Evolutionary conservation across 1,140 invertebrate species (phyloP).

Genomic region (Lucilia cuprina): DNA sequence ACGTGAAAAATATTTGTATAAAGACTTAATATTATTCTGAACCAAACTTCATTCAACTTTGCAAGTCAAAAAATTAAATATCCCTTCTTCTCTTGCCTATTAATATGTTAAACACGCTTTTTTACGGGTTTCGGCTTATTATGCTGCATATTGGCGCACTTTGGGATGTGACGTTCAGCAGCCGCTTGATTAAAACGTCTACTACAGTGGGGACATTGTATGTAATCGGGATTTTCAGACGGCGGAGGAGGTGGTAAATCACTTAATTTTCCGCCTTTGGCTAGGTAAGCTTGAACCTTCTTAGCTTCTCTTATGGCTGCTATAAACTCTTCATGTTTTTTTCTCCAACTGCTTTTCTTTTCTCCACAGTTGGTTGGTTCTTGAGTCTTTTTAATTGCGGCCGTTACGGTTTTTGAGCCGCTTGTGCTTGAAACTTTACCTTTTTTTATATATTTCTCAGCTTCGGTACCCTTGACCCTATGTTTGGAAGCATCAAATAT

Average conservation of each 20-base stretch:
- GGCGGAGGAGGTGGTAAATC: slow-evolving; percentile 91
- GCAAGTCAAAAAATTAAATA: background rate
- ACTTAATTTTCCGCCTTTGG: slow-evolving; percentile 82
- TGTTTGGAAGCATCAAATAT: slow-evolving; percentile 86
- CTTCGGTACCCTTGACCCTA: slow-evolving; percentile 83
- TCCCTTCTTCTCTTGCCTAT: no score
- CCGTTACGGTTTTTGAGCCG: slow-evolving; percentile 42
- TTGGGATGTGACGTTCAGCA: slow-evolving; percentile 92
- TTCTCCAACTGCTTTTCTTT: slow-evolving; percentile 83
- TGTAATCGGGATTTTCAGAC: slow-evolving; percentile 86
- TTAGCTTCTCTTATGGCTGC: slow-evolving; percentile 88
- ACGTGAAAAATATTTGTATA: background rate
- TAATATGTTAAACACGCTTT: slow-evolving; percentile 20
- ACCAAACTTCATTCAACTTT: background rate
- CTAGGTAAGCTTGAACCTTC: slow-evolving; percentile 82
- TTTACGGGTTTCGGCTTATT: slow-evolving; percentile 74
- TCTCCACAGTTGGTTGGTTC: slow-evolving; percentile 46
- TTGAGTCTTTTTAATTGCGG: background rate
- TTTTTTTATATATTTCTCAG: slow-evolving; percentile 76
- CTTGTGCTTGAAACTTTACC: slow-evolving; percentile 45
- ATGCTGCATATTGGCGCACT: slow-evolving; percentile 83
- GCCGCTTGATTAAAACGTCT: slow-evolving; percentile 86
- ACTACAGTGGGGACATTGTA: slow-evolving; percentile 89
- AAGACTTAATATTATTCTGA: background rate
- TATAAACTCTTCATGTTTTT: slow-evolving; percentile 93